Evolutionary conservation across 2,113 vertebrate species (phyloP).

Genomic region (Penelope pileata): DNA sequence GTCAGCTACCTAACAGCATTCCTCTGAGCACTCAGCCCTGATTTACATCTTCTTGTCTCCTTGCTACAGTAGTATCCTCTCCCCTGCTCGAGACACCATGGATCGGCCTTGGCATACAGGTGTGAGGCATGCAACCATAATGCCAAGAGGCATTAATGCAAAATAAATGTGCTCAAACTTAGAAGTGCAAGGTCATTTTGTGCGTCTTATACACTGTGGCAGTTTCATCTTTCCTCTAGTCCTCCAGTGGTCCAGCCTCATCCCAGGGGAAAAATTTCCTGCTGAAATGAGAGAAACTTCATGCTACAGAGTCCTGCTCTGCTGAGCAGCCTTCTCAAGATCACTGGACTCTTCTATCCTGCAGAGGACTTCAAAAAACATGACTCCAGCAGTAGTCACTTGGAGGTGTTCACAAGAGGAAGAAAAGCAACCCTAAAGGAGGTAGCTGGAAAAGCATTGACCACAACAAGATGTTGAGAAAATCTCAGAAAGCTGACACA

Average conservation of each 20-base stretch:
- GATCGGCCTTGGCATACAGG: neutral
- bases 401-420: neutral
- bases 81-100: neutral
- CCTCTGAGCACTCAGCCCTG: neutral
- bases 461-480: fast-evolving
- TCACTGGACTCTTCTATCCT: neutral
- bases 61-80: neutral
- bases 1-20: neutral
- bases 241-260: neutral
- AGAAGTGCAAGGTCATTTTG: neutral
- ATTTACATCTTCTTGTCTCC: neutral
- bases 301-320: neutral
- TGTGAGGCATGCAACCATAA: neutral
- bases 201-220: neutral
- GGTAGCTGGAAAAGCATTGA: neutral
- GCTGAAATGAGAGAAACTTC: neutral
- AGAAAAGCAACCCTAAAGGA: neutral
- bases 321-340: neutral
- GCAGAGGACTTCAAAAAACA: neutral
- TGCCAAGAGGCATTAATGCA: fast-evolving
- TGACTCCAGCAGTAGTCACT: neutral
- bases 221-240: neutral
- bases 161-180: neutral
- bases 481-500: neutral
- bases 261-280: neutral